These are phyloP conservation scores for Deilephila porcellus DNA, from an alignment of 2,888 invertebrate species.

Conservation along the genomic window DNA sequence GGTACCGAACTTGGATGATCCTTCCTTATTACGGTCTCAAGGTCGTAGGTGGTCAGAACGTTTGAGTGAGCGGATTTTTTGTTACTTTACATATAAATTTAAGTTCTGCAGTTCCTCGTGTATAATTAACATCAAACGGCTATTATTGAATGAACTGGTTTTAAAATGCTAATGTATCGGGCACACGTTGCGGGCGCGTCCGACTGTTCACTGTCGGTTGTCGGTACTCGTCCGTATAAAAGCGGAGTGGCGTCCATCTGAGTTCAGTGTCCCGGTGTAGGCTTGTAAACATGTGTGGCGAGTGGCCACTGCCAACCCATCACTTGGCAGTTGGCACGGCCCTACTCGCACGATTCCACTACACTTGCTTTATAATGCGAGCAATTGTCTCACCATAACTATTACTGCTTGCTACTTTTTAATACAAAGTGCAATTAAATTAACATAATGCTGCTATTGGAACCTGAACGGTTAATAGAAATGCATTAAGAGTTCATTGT, in stretches of 20 bases:
- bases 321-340: slow-evolving; percentile 4
- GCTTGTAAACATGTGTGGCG: slow-evolving; percentile 59
- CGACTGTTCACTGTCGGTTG: background rate
- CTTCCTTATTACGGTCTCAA: slow-evolving; percentile 33
- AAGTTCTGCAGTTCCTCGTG: slow-evolving; percentile 30
- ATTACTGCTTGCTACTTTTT: background rate
- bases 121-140: slow-evolving; percentile 30
- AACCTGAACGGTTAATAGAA: slow-evolving; percentile 7
- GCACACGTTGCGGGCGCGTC: slow-evolving; percentile 4
- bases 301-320: slow-evolving; percentile 41
- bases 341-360: background rate
- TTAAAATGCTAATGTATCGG: slow-evolving; percentile 27
- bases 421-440: slow-evolving; percentile 13
- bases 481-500: slow-evolving; percentile 7
- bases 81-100: slow-evolving; percentile 31
- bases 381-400: slow-evolving; percentile 4
- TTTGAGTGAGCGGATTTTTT: slow-evolving; percentile 28
- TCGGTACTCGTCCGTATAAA: background rate
- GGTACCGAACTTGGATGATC: slow-evolving; percentile 28
- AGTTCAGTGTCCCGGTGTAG: slow-evolving; percentile 29
- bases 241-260: slow-evolving; percentile 5
- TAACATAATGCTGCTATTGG: slow-evolving; percentile 3
- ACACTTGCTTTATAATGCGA: slow-evolving; percentile 9
- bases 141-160: slow-evolving; percentile 25
- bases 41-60: slow-evolving; percentile 17